phyloP scores from a whole-genome alignment of 2,797 vertebrate genomes.

The Tarsius wallacei region DNA sequence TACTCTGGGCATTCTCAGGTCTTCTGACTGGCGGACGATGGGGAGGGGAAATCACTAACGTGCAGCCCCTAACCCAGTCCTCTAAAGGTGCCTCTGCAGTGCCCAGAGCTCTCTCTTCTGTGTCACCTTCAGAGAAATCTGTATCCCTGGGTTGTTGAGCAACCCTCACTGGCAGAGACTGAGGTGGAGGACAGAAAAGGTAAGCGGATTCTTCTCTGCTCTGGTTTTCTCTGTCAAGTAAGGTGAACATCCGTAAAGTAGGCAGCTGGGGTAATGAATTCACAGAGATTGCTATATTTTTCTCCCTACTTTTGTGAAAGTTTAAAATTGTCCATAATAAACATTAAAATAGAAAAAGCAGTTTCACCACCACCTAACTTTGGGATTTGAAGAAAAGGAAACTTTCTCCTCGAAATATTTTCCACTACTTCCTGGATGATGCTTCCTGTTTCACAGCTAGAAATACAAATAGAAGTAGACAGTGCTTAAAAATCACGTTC shows the following conservation, averaged over 20 bases:
- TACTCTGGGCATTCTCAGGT: background rate
- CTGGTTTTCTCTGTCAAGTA: background rate
- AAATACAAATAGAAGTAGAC: background rate
- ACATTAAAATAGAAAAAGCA: background rate
- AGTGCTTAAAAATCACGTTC: background rate
- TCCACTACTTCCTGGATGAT: background rate
- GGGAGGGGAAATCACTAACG: background rate
- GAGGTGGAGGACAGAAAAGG: background rate
- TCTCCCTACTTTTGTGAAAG: background rate
- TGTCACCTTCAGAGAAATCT: background rate
- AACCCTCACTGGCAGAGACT: background rate
- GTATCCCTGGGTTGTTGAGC: background rate
- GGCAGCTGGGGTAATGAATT: background rate
- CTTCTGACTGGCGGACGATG: background rate
- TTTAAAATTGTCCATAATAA: conserved; percentile 29
- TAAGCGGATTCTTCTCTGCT: background rate
- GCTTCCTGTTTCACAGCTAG: background rate
- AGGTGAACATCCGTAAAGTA: background rate
- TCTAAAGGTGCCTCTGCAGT: background rate
- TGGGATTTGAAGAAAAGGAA: background rate
- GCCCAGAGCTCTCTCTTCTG: background rate
- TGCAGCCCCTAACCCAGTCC: background rate
- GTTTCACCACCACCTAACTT: background rate
- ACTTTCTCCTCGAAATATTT: background rate
- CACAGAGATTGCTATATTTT: background rate